A percentile compares a stretch with the other conserved stretches of the same genome.
phyloP scores from a whole-genome alignment of 2,113 vertebrate species.

The Murina feae region DNA sequence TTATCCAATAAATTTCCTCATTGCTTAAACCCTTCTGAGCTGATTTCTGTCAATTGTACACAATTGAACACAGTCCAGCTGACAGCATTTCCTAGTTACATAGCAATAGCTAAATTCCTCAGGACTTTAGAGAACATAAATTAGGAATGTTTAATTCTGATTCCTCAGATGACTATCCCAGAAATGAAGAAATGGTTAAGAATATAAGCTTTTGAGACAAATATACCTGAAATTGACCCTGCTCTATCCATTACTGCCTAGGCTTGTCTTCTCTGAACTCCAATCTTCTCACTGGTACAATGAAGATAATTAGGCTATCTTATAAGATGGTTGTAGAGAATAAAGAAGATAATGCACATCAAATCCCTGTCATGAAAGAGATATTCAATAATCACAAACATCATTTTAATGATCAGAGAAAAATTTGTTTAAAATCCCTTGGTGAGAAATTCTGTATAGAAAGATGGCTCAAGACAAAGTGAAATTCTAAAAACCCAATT shows the following conservation, averaged over 20 bases:
- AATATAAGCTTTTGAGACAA: neutral
- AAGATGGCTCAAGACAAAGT: neutral
- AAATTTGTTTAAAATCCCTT: neutral
- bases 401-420: slow-evolving; percentile 13
- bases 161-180: neutral
- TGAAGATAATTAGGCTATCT: neutral
- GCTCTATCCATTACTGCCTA: neutral
- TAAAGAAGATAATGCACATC: slow-evolving; percentile 19
- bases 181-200: neutral
- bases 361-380: neutral
- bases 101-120: neutral
- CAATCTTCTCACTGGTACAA: neutral
- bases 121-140: neutral
- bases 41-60: neutral
- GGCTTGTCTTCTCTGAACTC: neutral
- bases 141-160: neutral
- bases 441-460: slow-evolving; percentile 9
- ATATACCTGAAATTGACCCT: neutral
- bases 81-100: neutral
- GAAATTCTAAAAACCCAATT: neutral
- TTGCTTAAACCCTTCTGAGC: neutral
- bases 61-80: neutral
- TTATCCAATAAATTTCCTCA: neutral
- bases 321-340: neutral
- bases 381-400: slow-evolving; percentile 9